Base-by-base conservation (phyloP, 2,797 vertebrate species). In the Paramormyrops hopkinsi region DNA sequence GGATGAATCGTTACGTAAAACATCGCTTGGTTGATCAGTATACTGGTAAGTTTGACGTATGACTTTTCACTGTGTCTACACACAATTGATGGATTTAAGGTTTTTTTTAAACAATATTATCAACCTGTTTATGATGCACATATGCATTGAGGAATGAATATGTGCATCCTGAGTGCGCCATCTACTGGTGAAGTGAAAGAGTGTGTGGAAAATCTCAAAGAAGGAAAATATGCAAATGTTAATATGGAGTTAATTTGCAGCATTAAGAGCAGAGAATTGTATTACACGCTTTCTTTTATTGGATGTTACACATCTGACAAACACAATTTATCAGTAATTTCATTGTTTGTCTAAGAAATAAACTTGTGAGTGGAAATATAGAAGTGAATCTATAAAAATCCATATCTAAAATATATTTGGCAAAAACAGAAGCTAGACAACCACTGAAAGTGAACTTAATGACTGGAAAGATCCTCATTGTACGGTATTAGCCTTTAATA, bases 151-250 rank as follows among this genome's bases (percentile, higher is more conserved):
- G 22, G 3, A 14, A 88, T 65, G 56, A 65, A 46, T 48, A 44
- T 48, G n/a, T 50, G 41, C 59, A 88, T 65, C 87, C 59, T 17
- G 59, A 44, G 56, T 88, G 87, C 41, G 33, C 87, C 87, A 88
- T 88, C 87, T 88, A 69, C 87, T 88, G 87, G 87, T 53, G 22
- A 69, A 48, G n/a, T 48, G 12, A 46, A 69, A 65, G 33, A 48
- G 4, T 19, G 25, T 53, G 29, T 56, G 85, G 17, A 87, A 11
- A 56, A 11, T 19, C 51, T 25, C 22, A 87, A 51, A 29, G 12
- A 14, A 86, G 5, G 3, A 56, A 87, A 37, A 53, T 87, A 59
- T 87, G 85, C 51, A 56, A 17, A 87, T 59, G 11, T 56, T 56
- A 37, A 37, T 41, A 17, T 53, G 46, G 46, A 50, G 83, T 85